Conservation (phyloP, 2,888 invertebrate genomes). For the Ennomos erosarius region DNA sequence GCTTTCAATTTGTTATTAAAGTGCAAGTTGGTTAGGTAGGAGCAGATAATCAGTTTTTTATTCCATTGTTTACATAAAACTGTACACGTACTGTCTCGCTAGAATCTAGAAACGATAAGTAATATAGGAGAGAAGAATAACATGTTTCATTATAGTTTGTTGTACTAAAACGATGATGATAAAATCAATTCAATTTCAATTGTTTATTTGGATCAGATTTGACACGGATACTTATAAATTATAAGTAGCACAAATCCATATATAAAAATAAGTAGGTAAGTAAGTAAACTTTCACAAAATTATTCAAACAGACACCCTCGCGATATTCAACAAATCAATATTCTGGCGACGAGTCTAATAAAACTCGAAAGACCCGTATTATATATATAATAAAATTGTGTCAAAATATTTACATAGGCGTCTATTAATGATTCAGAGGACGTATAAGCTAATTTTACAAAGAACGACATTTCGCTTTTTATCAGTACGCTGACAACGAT, state of each 20-base stretch:
- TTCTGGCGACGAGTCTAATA: constrained; percentile 25
- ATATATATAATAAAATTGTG: constrained; percentile 28
- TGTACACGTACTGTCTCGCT: background rate
- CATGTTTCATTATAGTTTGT: too few species aligned
- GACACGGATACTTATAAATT: background rate
- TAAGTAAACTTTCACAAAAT: constrained; percentile 18
- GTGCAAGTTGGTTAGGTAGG: too few species aligned
- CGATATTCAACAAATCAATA: constrained; percentile 27
- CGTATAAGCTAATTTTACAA: constrained; percentile 37
- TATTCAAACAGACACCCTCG: constrained; percentile 23
- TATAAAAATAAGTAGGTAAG: constrained; percentile 12
- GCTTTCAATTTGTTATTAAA: background rate
- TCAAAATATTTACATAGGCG: constrained; percentile 37
- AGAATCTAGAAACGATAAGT: constrained; percentile 3
- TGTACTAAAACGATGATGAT: too few species aligned
- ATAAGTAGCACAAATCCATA: constrained; percentile 9
- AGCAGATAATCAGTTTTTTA: too few species aligned
- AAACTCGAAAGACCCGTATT: constrained; percentile 21
- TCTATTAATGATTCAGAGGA: constrained; percentile 36
- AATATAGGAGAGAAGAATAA: too few species aligned
- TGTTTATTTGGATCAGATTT: too few species aligned
- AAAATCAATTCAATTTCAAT: too few species aligned
- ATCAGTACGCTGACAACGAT: constrained; percentile 32
- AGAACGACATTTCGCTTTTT: constrained; percentile 33
- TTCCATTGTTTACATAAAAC: too few species aligned